Evolutionary conservation across 2,888 invertebrate species (phyloP), one percentile per base, ranked within the genome.

Genomic region (Pyrochroa serraticornis): DNA sequence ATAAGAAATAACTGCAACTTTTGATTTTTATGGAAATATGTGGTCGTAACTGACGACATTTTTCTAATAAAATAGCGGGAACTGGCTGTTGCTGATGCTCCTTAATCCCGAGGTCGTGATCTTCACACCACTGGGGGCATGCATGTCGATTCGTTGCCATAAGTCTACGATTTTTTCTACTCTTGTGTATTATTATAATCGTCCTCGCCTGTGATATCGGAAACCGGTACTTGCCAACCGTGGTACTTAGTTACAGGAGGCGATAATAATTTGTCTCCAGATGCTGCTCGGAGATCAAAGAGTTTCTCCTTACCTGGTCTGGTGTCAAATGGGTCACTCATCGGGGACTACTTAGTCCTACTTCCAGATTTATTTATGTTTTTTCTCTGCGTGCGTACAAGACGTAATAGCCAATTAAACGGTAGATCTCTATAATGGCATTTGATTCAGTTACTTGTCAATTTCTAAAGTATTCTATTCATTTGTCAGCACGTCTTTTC

Each of bases 241-340:
- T 48, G 35, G 54, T 48, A 55, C 54, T 55, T 48, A 43, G 48
- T 55, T 55, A 43, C 54, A 48, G 36, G 42, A 37, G 43, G 48
- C 48, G 48, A 47, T 42, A 55, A 55, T 48, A 55, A 55, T 55
- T 55, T 55, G 54, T 55, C 54, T 48, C 54, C 48, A 55, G 54
- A 55, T 55, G 54, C 48, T 43, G 42, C 53, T 13, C 6, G 31
- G 37, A 34, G 46, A 53, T 53, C 51, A 32, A 37, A 43, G 52
- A 52, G 39, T 52, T 38, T 52, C 52, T 52, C 44, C n/a, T 52
- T 52, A 45, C 52, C 44, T 35, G 13, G 42, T 10, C 43, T 7
- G 30, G 38, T 52, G 45, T 45, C 33, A 13, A 31, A 45, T 44
- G 39, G 44, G 7, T 22, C 8, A 13, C 36, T 38, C 45, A 35